Conservation (phyloP, 2,888 invertebrate species). For the Melanchra persicariae region DNA sequence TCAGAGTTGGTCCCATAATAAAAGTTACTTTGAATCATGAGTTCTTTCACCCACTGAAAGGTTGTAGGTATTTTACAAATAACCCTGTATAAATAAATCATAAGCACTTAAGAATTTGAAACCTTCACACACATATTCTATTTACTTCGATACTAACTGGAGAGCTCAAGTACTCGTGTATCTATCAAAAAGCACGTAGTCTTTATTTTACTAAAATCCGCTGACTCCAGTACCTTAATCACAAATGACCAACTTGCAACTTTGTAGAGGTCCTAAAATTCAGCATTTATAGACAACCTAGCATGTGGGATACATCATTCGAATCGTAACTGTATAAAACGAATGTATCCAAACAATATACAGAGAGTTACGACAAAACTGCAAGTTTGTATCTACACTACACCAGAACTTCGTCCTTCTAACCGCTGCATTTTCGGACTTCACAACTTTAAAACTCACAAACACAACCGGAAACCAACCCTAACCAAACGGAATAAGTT, state of each 20-base stretch:
- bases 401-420: conserved; percentile 78
- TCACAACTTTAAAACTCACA: conserved; percentile 51
- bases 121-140: too few relatives aligned
- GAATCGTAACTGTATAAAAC: conserved; percentile 68
- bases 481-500: conserved; percentile 47
- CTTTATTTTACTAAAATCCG: not conserved
- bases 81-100: too few relatives aligned
- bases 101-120: too few relatives aligned
- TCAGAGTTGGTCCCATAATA: too few relatives aligned
- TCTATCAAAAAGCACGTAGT: not conserved
- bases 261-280: conserved; percentile 35
- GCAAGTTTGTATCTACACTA: conserved; percentile 80
- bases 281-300: conserved; percentile 42
- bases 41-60: too few relatives aligned
- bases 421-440: conserved; percentile 73
- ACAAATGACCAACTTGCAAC: conserved; percentile 17
- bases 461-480: conserved; percentile 61
- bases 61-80: too few relatives aligned
- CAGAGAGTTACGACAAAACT: conserved; percentile 76
- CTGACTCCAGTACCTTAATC: not conserved
- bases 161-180: not conserved
- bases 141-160: not conserved
- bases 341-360: conserved; percentile 71
- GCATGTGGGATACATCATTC: conserved; percentile 55
- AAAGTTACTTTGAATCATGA: too few relatives aligned